Evolutionary conservation across 2,113 vertebrate genomes (phyloP).

Genomic region (Chloropsis cyanopogon): DNA sequence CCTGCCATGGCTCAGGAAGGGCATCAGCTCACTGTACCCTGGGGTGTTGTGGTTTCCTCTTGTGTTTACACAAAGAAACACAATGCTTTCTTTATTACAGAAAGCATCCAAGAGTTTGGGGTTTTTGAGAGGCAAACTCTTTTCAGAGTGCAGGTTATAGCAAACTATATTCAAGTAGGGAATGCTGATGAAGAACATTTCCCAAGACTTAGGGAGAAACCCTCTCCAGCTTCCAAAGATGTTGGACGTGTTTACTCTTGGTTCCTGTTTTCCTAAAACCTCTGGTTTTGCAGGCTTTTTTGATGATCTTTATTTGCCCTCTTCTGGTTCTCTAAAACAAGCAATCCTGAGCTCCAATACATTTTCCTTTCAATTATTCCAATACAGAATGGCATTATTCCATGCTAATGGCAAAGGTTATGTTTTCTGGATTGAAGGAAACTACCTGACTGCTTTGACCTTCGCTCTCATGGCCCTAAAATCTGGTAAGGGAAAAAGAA

Average conservation of each 20-base stretch:
- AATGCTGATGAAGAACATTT: not conserved
- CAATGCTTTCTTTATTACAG: not conserved
- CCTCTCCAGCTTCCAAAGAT: not conserved
- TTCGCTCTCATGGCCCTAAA: not conserved
- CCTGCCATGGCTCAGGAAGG: not conserved
- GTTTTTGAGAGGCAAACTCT: not conserved
- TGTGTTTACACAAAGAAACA: too few species aligned
- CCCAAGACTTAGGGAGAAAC: not conserved
- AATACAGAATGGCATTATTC: not conserved
- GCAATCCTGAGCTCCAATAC: not conserved
- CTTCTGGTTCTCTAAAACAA: not conserved
- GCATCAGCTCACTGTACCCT: not conserved
- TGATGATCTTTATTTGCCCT: not conserved
- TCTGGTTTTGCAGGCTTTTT: not conserved
- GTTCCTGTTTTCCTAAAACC: not conserved
- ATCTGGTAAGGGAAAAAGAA: not conserved
- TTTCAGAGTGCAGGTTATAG: not conserved
- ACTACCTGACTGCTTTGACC: not conserved
- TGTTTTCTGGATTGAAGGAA: constrained; percentile 17
- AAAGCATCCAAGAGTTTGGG: not conserved
- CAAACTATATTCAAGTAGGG: not conserved
- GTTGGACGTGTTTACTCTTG: not conserved
- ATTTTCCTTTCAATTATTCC: constrained; percentile 13
- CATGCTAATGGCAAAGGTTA: not conserved
- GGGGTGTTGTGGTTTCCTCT: not conserved